Percentiles rank a stretch among this genome's conserved stretches.
phyloP scores from a whole-genome alignment of 1,140 invertebrate species.

The Drosophila quadrilineata region DNA sequence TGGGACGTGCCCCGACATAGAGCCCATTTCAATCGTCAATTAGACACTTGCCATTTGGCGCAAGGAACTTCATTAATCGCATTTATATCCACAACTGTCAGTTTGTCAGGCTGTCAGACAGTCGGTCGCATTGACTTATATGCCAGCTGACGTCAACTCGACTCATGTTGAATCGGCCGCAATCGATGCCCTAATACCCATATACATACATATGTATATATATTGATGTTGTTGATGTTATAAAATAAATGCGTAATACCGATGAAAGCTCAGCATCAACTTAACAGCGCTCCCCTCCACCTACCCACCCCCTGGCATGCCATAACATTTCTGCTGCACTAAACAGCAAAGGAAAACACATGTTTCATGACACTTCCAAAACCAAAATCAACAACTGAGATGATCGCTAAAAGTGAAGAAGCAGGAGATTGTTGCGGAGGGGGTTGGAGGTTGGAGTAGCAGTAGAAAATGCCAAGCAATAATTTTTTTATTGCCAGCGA shows the following conservation, averaged over 20 bases:
- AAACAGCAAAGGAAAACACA: constrained; percentile 43
- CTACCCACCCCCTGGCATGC: not conserved
- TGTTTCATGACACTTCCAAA: constrained; percentile 66
- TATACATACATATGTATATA: no score
- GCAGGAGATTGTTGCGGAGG: no score
- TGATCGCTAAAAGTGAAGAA: constrained; percentile 43
- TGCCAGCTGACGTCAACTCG: constrained; percentile 50
- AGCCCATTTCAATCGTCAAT: constrained; percentile 50
- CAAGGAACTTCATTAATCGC: constrained; percentile 63
- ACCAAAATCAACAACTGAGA: constrained; percentile 38
- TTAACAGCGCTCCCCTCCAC: not conserved
- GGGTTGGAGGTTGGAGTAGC: no score
- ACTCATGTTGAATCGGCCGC: no score
- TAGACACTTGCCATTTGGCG: constrained; percentile 57
- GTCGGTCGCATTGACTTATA: constrained; percentile 43
- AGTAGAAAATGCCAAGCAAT: constrained; percentile 63
- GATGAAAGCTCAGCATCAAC: constrained; percentile 14
- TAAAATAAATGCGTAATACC: constrained; percentile 39
- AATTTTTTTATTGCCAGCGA: constrained; percentile 67
- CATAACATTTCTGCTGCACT: not conserved
- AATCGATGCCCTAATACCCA: constrained; percentile 23
- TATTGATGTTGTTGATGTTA: constrained; percentile 21
- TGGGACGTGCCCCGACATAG: not conserved
- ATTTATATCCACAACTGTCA: constrained; percentile 49
- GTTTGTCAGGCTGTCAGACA: constrained; percentile 29